Conservation (phyloP, 2,797 vertebrate genomes). For the Myotis findleyi region DNA sequence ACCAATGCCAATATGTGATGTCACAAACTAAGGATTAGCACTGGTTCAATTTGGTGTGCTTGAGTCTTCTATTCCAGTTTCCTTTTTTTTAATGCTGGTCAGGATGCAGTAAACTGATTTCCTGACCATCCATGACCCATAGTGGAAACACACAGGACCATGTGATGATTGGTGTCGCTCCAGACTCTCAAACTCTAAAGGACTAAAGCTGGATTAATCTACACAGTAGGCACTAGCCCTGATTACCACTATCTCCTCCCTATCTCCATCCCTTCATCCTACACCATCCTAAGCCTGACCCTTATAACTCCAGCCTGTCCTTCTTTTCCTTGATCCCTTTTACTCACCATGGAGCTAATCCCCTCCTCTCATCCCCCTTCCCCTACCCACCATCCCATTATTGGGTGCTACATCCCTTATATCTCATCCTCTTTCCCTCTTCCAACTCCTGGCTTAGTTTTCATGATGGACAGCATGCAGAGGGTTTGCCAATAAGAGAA, state of each 20-base stretch:
- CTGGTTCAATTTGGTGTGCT: background rate
- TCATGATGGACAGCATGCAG: background rate
- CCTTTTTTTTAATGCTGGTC: background rate
- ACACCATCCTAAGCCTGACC: too few species aligned
- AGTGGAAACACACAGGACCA: background rate
- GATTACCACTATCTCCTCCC: background rate
- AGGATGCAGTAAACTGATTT: background rate
- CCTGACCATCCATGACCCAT: background rate
- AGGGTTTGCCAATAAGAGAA: background rate
- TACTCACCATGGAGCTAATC: background rate
- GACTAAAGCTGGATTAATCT: background rate
- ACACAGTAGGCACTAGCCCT: background rate
- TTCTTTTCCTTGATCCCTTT: background rate
- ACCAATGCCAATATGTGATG: background rate
- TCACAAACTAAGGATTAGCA: constrained; percentile 1
- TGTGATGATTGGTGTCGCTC: background rate
- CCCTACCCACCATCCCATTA: background rate
- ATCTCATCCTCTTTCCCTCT: background rate
- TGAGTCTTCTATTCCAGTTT: background rate
- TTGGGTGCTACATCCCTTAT: background rate
- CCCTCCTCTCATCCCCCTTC: too few species aligned
- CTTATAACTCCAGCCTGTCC: background rate
- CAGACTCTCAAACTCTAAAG: background rate
- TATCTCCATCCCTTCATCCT: background rate
- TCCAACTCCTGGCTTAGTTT: background rate